Percentiles rank a stretch among this genome's conserved stretches.
Evolutionary conservation across 2,888 invertebrate species (phyloP).

Genomic region (Parapristionchus giblindavisi): DNA sequence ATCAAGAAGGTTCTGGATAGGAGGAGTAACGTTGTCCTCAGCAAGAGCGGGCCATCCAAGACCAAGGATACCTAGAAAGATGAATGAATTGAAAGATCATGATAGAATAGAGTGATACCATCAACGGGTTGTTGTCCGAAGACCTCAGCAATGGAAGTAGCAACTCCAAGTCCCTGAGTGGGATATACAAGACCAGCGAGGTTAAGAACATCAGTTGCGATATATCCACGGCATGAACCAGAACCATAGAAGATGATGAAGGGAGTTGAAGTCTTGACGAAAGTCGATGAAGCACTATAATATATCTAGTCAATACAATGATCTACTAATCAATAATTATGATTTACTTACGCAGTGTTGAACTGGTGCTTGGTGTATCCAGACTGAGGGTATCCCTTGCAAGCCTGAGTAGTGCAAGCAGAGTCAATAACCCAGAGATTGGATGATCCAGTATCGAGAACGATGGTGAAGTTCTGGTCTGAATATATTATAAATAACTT

Average conservation of each 20-base stretch:
- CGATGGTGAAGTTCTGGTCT: conserved; percentile 56
- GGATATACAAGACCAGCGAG: conserved; percentile 3
- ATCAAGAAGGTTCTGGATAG: conserved; percentile 88
- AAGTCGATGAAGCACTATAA: conserved; percentile 50
- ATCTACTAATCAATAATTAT: too few species aligned
- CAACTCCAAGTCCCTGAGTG: conserved; percentile 21
- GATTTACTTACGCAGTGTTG: conserved; percentile 23
- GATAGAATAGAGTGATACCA: conserved; percentile 10
- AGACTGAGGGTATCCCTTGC: conserved; percentile 23
- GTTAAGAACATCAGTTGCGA: conserved; percentile 35
- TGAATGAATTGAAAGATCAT: neutral
- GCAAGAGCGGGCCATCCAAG: conserved; percentile 75
- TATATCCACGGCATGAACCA: conserved; percentile 60
- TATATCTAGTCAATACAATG: too few species aligned
- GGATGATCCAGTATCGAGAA: conserved; percentile 62
- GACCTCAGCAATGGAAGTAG: conserved; percentile 11
- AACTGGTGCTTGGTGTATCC: conserved; percentile 26
- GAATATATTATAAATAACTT: neutral
- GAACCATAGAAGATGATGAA: conserved; percentile 65
- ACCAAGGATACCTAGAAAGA: conserved; percentile 41
- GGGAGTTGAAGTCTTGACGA: conserved; percentile 47
- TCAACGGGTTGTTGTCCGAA: conserved; percentile 22
- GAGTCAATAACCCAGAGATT: conserved; percentile 65
- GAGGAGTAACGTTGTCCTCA: conserved; percentile 88
- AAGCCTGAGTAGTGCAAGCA: conserved; percentile 47